Percentiles rank a stretch among this genome's conserved stretches.
Evolutionary conservation across 1,140 invertebrate species (phyloP).

Genomic region (Eumaeus atala): DNA sequence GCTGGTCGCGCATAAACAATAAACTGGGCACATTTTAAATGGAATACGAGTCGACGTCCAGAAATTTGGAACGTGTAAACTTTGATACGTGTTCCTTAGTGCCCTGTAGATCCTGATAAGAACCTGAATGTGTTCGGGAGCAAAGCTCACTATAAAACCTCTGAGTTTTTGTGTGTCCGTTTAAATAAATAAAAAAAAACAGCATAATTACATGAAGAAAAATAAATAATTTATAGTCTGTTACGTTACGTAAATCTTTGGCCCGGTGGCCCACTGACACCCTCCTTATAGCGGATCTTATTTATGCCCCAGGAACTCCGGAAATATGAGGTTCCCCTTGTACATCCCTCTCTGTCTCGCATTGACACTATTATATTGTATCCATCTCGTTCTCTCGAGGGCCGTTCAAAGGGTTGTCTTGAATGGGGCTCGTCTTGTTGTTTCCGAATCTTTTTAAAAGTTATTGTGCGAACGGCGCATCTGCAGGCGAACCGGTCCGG

Average conservation of each 20-base stretch:
- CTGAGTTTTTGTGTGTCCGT: too few species aligned
- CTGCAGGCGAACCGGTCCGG: background rate
- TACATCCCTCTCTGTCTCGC: conserved; percentile 28
- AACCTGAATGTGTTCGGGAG: too few species aligned
- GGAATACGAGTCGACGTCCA: too few species aligned
- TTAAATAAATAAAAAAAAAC: too few species aligned
- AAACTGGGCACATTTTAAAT: too few species aligned
- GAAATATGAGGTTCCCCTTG: conserved; percentile 53
- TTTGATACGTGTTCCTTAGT: too few species aligned
- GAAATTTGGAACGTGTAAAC: too few species aligned
- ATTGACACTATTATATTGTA: conserved; percentile 9
- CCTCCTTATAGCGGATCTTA: conserved; percentile 21
- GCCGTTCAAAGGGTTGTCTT: conserved; percentile 9
- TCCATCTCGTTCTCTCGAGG: conserved; percentile 32
- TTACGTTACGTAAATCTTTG: conserved; percentile 15
- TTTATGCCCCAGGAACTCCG: conserved; percentile 31
- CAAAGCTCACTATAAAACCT: too few species aligned
- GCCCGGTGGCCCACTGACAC: conserved; percentile 42
- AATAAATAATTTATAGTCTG: background rate
- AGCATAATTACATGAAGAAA: background rate
- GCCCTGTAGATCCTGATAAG: too few species aligned
- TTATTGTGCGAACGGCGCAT: conserved; percentile 7
- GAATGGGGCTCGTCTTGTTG: background rate
- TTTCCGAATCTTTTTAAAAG: background rate
- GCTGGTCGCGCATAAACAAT: too few species aligned